Percentiles rank a stretch among this genome's conserved stretches.
These are phyloP conservation scores for Abramis brama DNA, from an alignment of 2,113 vertebrate species.

Conservation along the genomic window DNA sequence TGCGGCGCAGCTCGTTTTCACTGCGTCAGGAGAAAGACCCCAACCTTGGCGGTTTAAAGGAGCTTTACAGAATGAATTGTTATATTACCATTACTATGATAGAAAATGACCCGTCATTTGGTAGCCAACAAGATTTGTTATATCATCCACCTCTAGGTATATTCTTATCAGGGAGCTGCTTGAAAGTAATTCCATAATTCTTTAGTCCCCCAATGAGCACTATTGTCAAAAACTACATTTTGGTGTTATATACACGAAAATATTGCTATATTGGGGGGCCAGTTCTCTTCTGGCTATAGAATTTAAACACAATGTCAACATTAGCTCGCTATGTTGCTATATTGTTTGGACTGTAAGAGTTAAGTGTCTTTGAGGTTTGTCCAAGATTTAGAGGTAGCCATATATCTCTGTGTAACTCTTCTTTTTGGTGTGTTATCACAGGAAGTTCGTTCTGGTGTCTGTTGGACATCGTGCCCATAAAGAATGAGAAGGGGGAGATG, in stretches of 20 bases:
- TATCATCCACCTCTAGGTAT: no score
- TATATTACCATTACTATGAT: background rate
- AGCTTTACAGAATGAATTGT: background rate
- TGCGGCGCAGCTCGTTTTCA: no score
- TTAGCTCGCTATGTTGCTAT: background rate
- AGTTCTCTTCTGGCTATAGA: no score
- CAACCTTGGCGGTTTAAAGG: background rate
- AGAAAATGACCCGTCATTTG: background rate
- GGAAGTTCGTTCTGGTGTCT: slow-evolving; percentile 90
- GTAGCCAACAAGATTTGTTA: no score
- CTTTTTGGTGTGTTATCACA: slow-evolving; percentile 62
- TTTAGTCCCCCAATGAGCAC: background rate
- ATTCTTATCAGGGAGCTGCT: background rate
- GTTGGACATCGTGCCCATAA: slow-evolving; percentile 95
- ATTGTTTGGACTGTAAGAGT: background rate
- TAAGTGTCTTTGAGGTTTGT: background rate
- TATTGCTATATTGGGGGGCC: no score
- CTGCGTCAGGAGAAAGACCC: no score
- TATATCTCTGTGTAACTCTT: background rate
- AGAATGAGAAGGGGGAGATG: slow-evolving; percentile 95
- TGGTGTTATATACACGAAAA: no score
- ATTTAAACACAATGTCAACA: background rate
- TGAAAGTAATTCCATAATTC: background rate
- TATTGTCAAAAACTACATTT: background rate
- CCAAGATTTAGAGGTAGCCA: background rate